Evolutionary conservation across 1,140 invertebrate genomes (phyloP).

Genomic region (Anagrus nilaparvatae): DNA sequence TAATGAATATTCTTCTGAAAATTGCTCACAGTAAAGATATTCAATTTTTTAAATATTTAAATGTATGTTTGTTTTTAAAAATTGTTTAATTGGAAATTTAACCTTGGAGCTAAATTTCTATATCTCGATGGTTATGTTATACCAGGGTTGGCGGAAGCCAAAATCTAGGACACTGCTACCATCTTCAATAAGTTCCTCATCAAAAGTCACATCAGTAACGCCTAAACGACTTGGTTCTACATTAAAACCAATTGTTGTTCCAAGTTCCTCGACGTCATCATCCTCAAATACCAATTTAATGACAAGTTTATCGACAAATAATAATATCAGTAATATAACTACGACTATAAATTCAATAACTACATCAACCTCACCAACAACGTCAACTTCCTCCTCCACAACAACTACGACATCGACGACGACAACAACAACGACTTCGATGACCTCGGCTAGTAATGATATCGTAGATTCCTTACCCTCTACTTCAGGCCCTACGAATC

Average conservation of each 20-base stretch:
- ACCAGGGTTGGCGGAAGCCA: conserved; percentile 65
- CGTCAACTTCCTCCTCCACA: not conserved
- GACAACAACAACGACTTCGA: not conserved
- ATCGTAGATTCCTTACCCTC: conserved; percentile 35
- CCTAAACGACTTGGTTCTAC: no score
- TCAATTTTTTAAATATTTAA: no score
- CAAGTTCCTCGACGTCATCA: not conserved
- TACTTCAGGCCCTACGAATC: conserved; percentile 32
- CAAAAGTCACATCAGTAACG: conserved; percentile 30
- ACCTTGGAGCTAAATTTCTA: no score
- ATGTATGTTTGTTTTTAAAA: no score
- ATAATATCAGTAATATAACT: no score
- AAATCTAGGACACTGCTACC: conserved; percentile 64
- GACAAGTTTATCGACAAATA: conserved; percentile 3
- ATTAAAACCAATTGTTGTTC: no score
- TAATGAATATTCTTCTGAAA: no score
- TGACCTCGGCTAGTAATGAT: no score
- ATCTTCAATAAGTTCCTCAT: conserved; percentile 38
- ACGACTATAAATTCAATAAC: not conserved
- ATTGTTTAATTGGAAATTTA: no score
- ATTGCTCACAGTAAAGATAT: no score
- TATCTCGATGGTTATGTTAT: conserved; percentile 41
- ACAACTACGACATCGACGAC: not conserved
- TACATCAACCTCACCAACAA: not conserved
- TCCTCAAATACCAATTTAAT: not conserved